These are phyloP conservation scores for Gerris lacustris DNA, from an alignment of 2,888 invertebrate genomes.

Conservation along the genomic window DNA sequence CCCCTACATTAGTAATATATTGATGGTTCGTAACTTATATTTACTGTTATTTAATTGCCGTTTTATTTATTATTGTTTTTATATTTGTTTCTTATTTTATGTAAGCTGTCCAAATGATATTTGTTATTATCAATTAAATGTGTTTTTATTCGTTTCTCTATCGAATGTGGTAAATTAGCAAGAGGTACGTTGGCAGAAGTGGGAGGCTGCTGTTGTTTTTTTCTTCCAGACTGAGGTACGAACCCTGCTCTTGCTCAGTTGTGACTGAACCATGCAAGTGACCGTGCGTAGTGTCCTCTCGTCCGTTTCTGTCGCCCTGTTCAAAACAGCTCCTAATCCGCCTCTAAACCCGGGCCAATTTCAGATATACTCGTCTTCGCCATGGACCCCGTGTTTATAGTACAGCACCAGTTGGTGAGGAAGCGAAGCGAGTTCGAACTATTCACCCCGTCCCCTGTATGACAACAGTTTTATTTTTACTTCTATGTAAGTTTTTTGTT, in stretches of 20 bases:
- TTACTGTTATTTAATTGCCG: no score
- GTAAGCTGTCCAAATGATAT: no score
- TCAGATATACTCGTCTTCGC: slow-evolving; percentile 5
- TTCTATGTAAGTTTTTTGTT: not conserved
- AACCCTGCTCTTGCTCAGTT: not conserved
- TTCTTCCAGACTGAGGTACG: no score
- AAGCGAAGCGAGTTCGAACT: not conserved
- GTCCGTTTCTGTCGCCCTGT: not conserved
- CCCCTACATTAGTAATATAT: no score
- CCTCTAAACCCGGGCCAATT: not conserved
- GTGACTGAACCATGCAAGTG: not conserved
- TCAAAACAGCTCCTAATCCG: not conserved
- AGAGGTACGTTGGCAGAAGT: no score
- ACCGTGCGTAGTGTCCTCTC: not conserved
- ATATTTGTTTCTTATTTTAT: no score
- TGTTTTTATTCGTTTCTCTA: no score
- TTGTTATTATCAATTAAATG: no score
- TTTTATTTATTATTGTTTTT: no score
- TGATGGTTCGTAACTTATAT: no score
- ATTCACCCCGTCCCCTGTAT: not conserved
- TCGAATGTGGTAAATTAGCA: no score
- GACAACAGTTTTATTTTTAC: not conserved
- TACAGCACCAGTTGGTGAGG: not conserved
- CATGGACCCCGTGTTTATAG: slow-evolving; percentile 5
- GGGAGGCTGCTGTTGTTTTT: no score